These are phyloP conservation scores for Chionomys nivalis DNA, from an alignment of 2,113 vertebrate species.

Conservation along the genomic window DNA sequence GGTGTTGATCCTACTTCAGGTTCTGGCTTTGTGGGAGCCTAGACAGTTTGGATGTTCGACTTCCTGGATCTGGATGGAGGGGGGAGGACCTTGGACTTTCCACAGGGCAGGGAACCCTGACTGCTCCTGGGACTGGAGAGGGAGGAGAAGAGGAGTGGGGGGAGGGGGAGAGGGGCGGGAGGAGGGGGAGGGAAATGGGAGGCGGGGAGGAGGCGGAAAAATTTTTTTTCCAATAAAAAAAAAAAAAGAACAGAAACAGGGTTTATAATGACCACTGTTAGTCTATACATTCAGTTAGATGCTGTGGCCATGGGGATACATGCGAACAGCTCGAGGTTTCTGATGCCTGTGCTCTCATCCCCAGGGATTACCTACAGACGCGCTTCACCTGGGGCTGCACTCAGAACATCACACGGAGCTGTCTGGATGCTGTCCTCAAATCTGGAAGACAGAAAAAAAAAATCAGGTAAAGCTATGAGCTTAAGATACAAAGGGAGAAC, in stretches of 20 bases:
- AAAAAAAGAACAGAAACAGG: conserved; percentile 30
- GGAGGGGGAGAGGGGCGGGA: too few relatives aligned
- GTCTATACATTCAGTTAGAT: conserved; percentile 54
- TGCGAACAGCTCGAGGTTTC: conserved; percentile 66
- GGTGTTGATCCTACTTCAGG: too few relatives aligned
- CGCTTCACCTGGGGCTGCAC: conserved; percentile 80
- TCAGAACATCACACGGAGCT: conserved; percentile 76
- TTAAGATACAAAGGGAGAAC: conserved; percentile 84
- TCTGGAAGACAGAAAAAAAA: conserved; percentile 86
- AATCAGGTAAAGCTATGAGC: conserved; percentile 85
- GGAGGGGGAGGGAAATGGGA: too few relatives aligned
- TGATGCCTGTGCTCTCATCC: conserved; percentile 69
- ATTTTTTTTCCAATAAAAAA: too few relatives aligned
- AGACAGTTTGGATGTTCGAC: too few relatives aligned
- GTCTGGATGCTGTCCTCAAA: conserved; percentile 77
- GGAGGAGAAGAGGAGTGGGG: too few relatives aligned
- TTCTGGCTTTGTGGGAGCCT: too few relatives aligned
- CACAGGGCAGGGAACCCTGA: too few relatives aligned
- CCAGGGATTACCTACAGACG: conserved; percentile 84
- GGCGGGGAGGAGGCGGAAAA: too few relatives aligned
- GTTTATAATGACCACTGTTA: not conserved
- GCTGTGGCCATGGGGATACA: conserved; percentile 59
- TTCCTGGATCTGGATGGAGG: too few relatives aligned
- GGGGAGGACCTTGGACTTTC: too few relatives aligned
- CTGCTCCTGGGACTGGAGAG: too few relatives aligned